Evolutionary conservation across 2,888 invertebrate genomes (phyloP).

Genomic region (Metellina segmentata): DNA sequence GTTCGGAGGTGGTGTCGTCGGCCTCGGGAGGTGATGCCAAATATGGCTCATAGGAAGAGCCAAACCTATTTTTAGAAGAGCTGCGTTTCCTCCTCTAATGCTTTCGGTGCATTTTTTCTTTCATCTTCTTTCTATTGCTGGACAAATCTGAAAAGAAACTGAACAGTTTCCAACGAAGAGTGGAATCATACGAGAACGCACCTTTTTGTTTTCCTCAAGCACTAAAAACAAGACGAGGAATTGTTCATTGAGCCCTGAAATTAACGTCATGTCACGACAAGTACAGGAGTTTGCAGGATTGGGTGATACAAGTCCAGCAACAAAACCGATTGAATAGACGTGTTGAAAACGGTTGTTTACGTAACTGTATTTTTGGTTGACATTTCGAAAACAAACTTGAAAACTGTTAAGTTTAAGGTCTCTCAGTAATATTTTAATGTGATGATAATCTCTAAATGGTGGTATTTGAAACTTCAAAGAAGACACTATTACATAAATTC

Average conservation of each 20-base stretch:
- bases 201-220: background rate
- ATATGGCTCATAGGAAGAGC: slow-evolving; percentile 51
- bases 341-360: too few relatives aligned
- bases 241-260: background rate
- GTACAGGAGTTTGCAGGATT: too few relatives aligned
- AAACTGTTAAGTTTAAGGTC: too few relatives aligned
- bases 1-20: slow-evolving; percentile 49
- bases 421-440: too few relatives aligned
- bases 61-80: slow-evolving; percentile 28
- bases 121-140: slow-evolving; percentile 10
- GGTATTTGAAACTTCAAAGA: too few relatives aligned
- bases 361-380: too few relatives aligned
- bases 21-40: slow-evolving; percentile 60
- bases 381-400: too few relatives aligned
- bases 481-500: too few relatives aligned
- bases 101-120: slow-evolving; percentile 1
- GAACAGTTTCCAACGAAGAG: slow-evolving; percentile 53
- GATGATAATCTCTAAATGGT: too few relatives aligned
- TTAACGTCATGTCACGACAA: too few relatives aligned
- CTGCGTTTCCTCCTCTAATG: background rate
- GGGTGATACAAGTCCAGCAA: too few relatives aligned
- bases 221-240: background rate
- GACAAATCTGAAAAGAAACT: slow-evolving; percentile 13
- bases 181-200: background rate
- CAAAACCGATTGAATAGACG: too few relatives aligned